Base-by-base conservation (phyloP, 2,113 vertebrate genomes). In the Piaya cayana region DNA sequence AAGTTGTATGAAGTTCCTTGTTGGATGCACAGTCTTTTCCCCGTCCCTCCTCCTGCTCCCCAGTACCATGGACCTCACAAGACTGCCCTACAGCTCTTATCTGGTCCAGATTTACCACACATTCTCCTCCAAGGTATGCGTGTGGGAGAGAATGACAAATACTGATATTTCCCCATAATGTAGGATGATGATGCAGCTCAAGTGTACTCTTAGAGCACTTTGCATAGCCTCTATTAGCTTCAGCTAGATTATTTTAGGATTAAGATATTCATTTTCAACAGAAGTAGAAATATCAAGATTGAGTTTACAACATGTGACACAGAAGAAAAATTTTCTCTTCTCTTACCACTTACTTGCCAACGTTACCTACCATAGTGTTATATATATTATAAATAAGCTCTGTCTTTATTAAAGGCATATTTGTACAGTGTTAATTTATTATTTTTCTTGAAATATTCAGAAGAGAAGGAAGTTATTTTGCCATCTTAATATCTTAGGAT, bases 221-320 rank as follows among this genome's bases (percentile, higher is more conserved):
- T 69, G 15, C 53, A 53, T 65, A 52, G 37, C 12, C 62, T 75
- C 45, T 70, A 5, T 55, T 92, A 82, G 5, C 52, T 65, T 82
- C 47, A 78, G 7, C 17, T 47, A 49, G 15, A 22, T 60, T 56
- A 32, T 17, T 32, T 34, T 55, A 68, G 16, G 25, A 72, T 86
- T 64, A 80, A 76, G 12, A 29, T 69, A 29, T 6, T 63, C 20
- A 14, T 67, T 67, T 16, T 71, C 27, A 86, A 34, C 32, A 64
- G 26, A 86, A 59, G 27, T n/a, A 82, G 22, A 13, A 45, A 12
- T 72, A 37, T 64, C 5, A 62, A 74, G 70, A 78, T 4, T 39
- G n/a, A 22, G 10, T 69, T 88, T 77, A 29, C n/a, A 59, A 49
- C 9, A 20, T 32, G 15, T 42, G 18, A 56, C 0, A 0, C 5